Evolutionary conservation across 1,140 invertebrate species (phyloP), one percentile per base, ranked within the genome.

Genomic region (Magallana angulata): DNA sequence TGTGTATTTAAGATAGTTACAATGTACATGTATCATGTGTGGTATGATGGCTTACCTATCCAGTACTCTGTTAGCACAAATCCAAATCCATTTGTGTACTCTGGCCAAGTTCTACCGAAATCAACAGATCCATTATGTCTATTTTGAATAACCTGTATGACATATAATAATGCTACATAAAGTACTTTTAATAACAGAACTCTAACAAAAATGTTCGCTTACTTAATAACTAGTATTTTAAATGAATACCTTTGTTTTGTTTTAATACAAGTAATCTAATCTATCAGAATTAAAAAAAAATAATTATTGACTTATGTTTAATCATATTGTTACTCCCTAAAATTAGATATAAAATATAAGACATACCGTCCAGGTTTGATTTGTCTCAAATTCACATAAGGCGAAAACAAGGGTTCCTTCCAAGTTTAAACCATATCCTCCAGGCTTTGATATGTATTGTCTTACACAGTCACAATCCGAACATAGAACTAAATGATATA

Each of bases 51-150:
- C 60, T 12, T 71, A 64, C 95, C 95, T 1, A 95, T 57, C 95
- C 95, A 95, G 88, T 92, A 94, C 82, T 95, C 93, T 0, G 95
- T 95, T 1, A 95, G 96, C 89, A 97, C 97, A 94, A 98, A 97
- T 4, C 98, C 98, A 93, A 99, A 99, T 14, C 98, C 98, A 91
- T 98, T 97, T 93, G 98, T 98, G 94, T 99, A 99, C 91, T 98
- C 97, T 16, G 96, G 96, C 98, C 98, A 99, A 92, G 98, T 97
- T 9, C 98, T 95, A 93, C 98, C 98, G 95, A 99, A 99, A 93
- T 97, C 98, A 11, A 92, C 91, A 2, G 89, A 96, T 8, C 97
- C 97, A 91, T 98, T 97, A 89, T 96, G 96, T 12, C 98, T 96
- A 12, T 97, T 96, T 90, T 98, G 97, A 9, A 98, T 94, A 8